A percentile compares a stretch with the other conserved stretches of the same genome.
Conservation (phyloP, 1,140 invertebrate genomes). For the Periplaneta americana region DNA sequence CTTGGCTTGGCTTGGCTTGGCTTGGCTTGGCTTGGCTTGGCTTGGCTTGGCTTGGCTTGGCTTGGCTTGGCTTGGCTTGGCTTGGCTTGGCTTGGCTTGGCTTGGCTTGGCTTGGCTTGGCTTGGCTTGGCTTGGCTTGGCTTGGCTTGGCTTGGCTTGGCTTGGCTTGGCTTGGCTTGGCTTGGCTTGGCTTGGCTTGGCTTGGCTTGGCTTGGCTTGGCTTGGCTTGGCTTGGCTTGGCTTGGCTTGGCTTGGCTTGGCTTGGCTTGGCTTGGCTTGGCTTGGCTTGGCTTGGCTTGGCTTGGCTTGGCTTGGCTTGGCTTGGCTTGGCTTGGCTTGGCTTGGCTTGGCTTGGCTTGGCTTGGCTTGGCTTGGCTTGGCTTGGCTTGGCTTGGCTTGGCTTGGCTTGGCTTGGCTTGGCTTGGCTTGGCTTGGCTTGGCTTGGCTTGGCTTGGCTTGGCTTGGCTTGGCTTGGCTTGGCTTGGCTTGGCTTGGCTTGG, state of each 20-base stretch:
- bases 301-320: conserved; percentile 16
- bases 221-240: conserved; percentile 12
- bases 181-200: conserved; percentile 18
- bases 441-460: neutral
- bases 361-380: no score
- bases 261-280: neutral
- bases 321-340: conserved; percentile 18
- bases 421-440: conserved; percentile 7
- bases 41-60: neutral
- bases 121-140: neutral
- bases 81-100: neutral
- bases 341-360: conserved; percentile 18
- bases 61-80: neutral
- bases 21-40: no score
- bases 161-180: neutral
- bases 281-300: neutral
- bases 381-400: conserved; percentile 4
- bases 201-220: conserved; percentile 18
- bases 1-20: no score
- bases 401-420: conserved; percentile 17
- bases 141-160: neutral
- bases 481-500: neutral
- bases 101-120: neutral
- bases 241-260: neutral
- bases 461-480: neutral